Evolutionary conservation across 1,140 invertebrate species (phyloP).

Genomic region (Atta cephalotes): DNA sequence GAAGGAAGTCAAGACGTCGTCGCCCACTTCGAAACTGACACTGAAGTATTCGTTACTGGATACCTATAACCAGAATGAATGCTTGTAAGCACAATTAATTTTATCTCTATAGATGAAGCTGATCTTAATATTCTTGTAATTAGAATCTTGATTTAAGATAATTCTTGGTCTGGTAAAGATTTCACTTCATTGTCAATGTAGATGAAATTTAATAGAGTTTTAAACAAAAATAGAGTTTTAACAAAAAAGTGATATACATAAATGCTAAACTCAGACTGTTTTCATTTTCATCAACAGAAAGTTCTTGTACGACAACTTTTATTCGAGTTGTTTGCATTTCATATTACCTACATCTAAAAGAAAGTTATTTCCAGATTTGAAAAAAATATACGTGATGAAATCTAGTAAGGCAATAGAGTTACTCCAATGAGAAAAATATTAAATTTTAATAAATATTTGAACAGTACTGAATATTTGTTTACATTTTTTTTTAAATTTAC

Average conservation of each 20-base stretch:
- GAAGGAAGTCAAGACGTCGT: conserved; percentile 84
- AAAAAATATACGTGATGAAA: not conserved
- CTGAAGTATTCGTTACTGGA: conserved; percentile 92
- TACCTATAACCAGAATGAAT: conserved; percentile 86
- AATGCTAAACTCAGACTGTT: not conserved
- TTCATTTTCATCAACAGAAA: not conserved
- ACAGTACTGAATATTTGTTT: too few species aligned
- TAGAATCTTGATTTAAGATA: conserved; percentile 4
- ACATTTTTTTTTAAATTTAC: too few species aligned
- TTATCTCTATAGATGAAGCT: not conserved
- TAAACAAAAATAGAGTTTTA: not conserved
- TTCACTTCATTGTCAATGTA: not conserved
- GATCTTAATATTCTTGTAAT: not conserved
- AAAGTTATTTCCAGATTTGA: not conserved
- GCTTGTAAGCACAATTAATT: conserved; percentile 12
- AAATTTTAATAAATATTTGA: too few species aligned
- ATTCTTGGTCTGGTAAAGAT: not conserved
- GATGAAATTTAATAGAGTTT: not conserved
- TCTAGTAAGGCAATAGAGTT: not conserved
- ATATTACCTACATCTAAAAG: not conserved
- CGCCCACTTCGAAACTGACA: conserved; percentile 89
- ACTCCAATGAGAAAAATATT: too few species aligned
- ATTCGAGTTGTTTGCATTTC: not conserved
- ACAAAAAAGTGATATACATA: not conserved
- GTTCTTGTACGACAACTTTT: not conserved